These are phyloP conservation scores for Myotis yumanensis DNA, from an alignment of 2,113 vertebrate genomes.

Conservation along the genomic window DNA sequence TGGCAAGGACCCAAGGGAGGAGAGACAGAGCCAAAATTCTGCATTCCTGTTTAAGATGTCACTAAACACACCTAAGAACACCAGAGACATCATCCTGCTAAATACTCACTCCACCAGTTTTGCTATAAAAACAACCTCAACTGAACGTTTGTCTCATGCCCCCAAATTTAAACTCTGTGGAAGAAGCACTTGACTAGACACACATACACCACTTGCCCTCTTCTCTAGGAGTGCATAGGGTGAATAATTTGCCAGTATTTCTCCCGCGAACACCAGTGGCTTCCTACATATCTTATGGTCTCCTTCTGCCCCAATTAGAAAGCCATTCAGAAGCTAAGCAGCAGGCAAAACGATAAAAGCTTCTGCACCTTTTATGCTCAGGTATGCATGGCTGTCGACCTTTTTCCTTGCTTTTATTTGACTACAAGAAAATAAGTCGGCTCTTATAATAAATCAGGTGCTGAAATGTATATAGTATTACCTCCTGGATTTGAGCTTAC, in stretches of 20 bases:
- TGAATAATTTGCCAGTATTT: background rate
- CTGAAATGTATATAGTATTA: background rate
- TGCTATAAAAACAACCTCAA: background rate
- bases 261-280: background rate
- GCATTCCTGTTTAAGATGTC: background rate
- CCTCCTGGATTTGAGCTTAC: background rate
- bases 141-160: background rate
- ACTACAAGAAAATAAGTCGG: background rate
- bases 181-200: background rate
- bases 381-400: background rate
- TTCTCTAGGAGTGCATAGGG: background rate
- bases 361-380: background rate
- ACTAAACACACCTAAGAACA: background rate
- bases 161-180: background rate
- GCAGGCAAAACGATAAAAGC: background rate
- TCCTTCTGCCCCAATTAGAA: background rate
- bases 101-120: background rate
- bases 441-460: background rate
- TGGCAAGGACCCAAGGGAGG: background rate
- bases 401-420: background rate
- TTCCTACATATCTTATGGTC: background rate
- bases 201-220: background rate
- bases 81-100: background rate
- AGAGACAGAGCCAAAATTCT: background rate
- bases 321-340: background rate